Evolutionary conservation across 2,888 invertebrate species (phyloP).

Genomic region (Pyrocoelia pectoralis): DNA sequence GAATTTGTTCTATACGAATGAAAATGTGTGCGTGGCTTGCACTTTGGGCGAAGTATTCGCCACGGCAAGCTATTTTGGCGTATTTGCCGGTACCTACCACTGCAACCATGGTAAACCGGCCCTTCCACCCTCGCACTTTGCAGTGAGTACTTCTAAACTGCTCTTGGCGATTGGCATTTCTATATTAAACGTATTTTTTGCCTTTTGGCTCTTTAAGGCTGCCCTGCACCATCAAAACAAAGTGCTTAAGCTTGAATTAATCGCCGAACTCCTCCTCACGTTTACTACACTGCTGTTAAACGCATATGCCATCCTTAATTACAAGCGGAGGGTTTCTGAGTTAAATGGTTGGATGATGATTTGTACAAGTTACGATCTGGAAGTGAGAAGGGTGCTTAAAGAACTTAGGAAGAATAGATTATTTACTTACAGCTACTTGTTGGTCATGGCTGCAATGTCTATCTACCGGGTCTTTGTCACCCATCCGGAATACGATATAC

Average conservation of each 20-base stretch:
- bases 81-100: background rate
- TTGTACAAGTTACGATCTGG: background rate
- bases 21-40: background rate
- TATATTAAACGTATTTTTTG: background rate
- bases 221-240: background rate
- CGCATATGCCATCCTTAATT: background rate
- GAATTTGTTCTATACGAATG: background rate
- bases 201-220: background rate
- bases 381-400: background rate
- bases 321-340: background rate
- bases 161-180: background rate
- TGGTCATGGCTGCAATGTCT: too few relatives aligned
- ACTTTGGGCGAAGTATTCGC: background rate
- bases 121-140: background rate
- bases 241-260: background rate
- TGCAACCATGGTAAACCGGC: background rate
- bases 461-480: too few relatives aligned
- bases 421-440: background rate
- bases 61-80: background rate
- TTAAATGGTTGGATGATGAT: background rate
- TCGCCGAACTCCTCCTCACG: background rate
- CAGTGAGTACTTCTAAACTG: background rate
- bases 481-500: too few relatives aligned
- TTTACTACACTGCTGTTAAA: background rate
- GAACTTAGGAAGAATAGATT: background rate